These are phyloP conservation scores for Eufriesea mexicana DNA, from an alignment of 1,140 invertebrate species.

Conservation along the genomic window DNA sequence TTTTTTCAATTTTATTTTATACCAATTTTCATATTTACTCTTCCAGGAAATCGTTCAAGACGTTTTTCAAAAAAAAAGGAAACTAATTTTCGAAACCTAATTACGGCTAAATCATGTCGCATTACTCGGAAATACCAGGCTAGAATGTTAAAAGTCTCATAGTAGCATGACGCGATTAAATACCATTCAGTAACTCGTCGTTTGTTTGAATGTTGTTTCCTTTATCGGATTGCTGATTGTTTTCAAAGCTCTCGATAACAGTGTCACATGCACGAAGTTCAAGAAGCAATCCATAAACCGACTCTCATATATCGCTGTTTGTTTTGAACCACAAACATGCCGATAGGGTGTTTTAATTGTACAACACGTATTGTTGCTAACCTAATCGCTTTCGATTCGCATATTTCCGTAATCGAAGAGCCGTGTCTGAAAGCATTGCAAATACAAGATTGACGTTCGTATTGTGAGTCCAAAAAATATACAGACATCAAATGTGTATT, in stretches of 20 bases:
- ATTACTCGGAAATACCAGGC: not conserved
- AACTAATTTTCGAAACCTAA: not conserved
- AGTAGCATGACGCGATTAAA: not conserved
- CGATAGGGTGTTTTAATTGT: slow-evolving; percentile 19
- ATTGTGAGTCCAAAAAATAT: too few species aligned
- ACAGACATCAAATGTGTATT: too few species aligned
- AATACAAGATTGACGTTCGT: too few species aligned
- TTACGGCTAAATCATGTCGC: too few species aligned
- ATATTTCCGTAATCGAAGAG: not conserved
- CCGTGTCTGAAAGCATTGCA: too few species aligned
- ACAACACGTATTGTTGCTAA: not conserved
- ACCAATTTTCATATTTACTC: too few species aligned
- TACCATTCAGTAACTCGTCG: not conserved
- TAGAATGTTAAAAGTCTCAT: not conserved
- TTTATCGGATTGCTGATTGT: slow-evolving; percentile 13
- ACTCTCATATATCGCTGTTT: not conserved
- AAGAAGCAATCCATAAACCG: not conserved
- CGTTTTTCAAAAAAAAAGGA: too few species aligned
- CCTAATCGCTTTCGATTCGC: not conserved
- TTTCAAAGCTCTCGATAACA: slow-evolving; percentile 20
- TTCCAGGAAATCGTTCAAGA: too few species aligned
- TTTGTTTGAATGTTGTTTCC: slow-evolving; percentile 5
- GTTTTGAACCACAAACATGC: not conserved
- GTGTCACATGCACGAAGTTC: slow-evolving; percentile 4
- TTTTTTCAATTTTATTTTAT: too few species aligned